Evolutionary conservation across 92 coral and sea anemone species (phyloP).

Genomic region (Phenganax marumi): DNA sequence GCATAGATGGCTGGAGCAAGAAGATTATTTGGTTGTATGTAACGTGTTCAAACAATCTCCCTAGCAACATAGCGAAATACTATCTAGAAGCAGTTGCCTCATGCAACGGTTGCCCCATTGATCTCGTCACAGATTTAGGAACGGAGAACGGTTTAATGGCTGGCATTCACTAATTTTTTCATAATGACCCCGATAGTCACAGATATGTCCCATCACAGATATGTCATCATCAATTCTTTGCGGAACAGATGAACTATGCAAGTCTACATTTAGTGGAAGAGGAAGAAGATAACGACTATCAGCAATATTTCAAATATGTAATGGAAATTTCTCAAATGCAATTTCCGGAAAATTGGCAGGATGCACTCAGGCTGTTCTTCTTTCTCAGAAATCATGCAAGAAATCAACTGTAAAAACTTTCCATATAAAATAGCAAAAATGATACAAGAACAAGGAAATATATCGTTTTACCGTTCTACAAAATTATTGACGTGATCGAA

Average conservation of each 20-base stretch:
- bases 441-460: background rate
- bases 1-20: conserved; percentile 33
- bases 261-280: conserved; percentile 55
- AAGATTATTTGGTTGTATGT: conserved; percentile 28
- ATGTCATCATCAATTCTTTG: too few species aligned
- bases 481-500: background rate
- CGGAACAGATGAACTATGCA: conserved; percentile 58
- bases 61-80: conserved; percentile 19
- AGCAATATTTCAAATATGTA: conserved; percentile 63
- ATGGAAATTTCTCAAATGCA: conserved; percentile 47
- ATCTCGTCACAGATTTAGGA: conserved; percentile 48
- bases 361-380: conserved; percentile 42
- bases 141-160: conserved; percentile 47
- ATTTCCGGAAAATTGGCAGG: conserved; percentile 53
- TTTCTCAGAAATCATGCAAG: conserved; percentile 39
- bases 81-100: conserved; percentile 32
- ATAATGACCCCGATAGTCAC: conserved; percentile 53
- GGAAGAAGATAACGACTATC: conserved; percentile 51
- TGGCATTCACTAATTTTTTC: conserved; percentile 41
- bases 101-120: conserved; percentile 33
- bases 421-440: background rate
- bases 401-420: conserved; percentile 12
- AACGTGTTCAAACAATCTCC: conserved; percentile 13
- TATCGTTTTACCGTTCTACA: background rate
- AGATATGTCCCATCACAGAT: conserved; percentile 66